These are phyloP conservation scores for Premnoplex brunnescens DNA, from an alignment of 2,797 vertebrate species.

Conservation along the genomic window DNA sequence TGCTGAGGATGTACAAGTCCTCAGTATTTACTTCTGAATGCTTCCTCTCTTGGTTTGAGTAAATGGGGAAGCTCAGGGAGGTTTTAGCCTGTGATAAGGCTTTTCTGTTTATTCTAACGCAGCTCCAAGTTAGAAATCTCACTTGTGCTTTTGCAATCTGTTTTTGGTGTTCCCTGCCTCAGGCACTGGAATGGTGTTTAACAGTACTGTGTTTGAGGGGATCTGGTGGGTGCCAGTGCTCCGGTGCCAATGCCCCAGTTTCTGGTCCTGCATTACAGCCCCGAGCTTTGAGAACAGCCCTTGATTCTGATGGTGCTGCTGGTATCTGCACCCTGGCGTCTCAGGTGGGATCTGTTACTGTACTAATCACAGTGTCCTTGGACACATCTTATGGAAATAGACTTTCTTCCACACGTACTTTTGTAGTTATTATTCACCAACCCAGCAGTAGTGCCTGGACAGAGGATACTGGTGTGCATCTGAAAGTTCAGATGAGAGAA, in stretches of 20 bases:
- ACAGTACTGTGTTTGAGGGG: not conserved
- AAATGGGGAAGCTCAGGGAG: not conserved
- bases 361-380: not conserved
- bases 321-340: not conserved
- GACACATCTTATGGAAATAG: not conserved
- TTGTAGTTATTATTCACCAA: not conserved
- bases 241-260: not conserved
- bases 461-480: not conserved
- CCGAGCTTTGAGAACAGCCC: accelerated
- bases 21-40: not conserved
- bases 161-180: not conserved
- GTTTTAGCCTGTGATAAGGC: not conserved
- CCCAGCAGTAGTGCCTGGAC: not conserved
- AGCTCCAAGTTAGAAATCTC: not conserved
- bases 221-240: not conserved
- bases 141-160: not conserved
- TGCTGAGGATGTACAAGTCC: not conserved
- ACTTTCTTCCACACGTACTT: not conserved
- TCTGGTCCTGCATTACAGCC: not conserved
- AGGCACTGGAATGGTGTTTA: accelerated
- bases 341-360: not conserved
- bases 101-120: not conserved
- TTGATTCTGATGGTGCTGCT: not conserved
- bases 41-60: constrained; percentile 27
- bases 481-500: not conserved